Conservation (phyloP, 2,888 invertebrate genomes). For the Caenorhabditis sp. region DNA sequence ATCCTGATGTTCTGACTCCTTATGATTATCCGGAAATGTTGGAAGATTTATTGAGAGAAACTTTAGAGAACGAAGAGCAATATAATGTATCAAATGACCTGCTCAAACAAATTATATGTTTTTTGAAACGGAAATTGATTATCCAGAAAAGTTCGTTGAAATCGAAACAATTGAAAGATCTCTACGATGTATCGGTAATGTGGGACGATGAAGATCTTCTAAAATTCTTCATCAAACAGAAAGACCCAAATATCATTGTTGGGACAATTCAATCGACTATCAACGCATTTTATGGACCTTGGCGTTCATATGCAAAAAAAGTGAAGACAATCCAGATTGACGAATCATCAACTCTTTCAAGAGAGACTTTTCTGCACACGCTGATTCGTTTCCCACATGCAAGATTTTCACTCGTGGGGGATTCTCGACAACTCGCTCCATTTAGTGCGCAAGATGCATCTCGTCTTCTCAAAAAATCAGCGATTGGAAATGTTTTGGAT, state of each 20-base stretch:
- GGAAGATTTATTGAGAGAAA: background rate
- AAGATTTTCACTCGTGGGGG: background rate
- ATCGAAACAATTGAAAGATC: background rate
- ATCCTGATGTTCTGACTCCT: background rate
- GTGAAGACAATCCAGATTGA: background rate
- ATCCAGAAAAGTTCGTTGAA: background rate
- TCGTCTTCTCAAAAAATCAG: background rate
- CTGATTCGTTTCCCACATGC: background rate
- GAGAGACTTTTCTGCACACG: background rate
- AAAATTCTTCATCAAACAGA: background rate
- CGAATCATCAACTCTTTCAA: background rate
- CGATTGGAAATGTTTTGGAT: background rate
- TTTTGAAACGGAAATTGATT: background rate
- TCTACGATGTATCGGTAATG: background rate
- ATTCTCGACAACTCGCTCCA: background rate
- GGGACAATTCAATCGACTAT: background rate
- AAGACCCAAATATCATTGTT: background rate
- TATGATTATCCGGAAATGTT: background rate
- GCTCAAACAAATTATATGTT: background rate
- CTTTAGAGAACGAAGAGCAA: background rate
- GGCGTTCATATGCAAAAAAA: background rate
- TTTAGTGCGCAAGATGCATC: background rate
- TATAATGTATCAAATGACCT: background rate
- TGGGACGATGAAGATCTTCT: background rate
- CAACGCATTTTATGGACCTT: background rate